Evolutionary conservation across 2,888 invertebrate species (phyloP).

Genomic region (Prosapia bicincta): DNA sequence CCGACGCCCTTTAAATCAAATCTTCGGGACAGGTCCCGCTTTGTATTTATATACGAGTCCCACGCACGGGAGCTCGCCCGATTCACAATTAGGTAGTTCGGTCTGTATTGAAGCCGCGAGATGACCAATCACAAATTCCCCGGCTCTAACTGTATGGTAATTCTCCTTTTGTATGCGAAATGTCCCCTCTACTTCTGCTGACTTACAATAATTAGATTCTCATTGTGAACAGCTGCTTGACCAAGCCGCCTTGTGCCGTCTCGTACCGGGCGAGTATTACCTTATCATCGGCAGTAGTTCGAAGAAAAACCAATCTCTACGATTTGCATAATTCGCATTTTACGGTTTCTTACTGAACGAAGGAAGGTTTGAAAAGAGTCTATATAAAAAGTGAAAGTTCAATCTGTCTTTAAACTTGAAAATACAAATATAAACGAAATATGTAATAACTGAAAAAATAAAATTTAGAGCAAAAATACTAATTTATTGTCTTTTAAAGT

Average conservation of each 20-base stretch:
- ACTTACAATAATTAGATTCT: not conserved
- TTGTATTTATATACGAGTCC: not conserved
- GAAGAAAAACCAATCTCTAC: not conserved
- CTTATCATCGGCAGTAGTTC: not conserved
- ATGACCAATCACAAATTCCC: not conserved
- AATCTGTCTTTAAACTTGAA: no score
- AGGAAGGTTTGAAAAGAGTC: no score
- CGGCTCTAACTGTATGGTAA: not conserved
- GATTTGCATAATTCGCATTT: not conserved
- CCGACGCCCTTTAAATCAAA: not conserved
- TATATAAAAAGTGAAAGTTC: no score
- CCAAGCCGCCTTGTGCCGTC: not conserved
- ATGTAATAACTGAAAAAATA: no score
- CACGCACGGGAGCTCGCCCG: not conserved
- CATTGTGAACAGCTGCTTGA: not conserved
- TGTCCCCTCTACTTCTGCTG: not conserved
- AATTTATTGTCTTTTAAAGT: no score
- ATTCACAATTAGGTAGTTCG: not conserved
- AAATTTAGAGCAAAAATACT: no score
- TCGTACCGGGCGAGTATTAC: not conserved
- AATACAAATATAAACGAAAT: no score
- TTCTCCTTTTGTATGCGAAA: not conserved
- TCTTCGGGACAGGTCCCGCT: not conserved
- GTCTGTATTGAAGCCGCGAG: not conserved
- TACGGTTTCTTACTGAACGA: no score